A percentile compares a stretch with the other conserved stretches of the same genome.
phyloP scores from a whole-genome alignment of 2,113 vertebrate genomes.

The Xiphorhynchus elegans region DNA sequence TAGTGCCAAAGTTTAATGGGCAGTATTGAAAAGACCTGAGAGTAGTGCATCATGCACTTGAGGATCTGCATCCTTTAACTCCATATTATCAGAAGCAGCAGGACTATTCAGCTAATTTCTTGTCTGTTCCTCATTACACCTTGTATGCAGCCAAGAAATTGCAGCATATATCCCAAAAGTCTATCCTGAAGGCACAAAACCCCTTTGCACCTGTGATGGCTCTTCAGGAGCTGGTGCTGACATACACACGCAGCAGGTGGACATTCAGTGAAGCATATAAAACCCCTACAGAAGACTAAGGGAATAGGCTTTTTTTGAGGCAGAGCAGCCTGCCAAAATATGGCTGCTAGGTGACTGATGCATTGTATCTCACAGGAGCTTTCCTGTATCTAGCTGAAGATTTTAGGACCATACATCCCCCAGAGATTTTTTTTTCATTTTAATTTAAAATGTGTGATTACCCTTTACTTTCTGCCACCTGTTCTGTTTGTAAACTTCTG shows the following conservation, averaged over 20 bases:
- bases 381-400: neutral
- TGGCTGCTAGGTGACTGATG: neutral
- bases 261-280: neutral
- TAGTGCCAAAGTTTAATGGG: neutral
- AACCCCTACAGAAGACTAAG: neutral
- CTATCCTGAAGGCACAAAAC: neutral
- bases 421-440: neutral
- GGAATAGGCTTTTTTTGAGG: neutral
- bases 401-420: neutral
- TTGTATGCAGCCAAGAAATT: neutral
- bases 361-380: neutral
- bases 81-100: neutral
- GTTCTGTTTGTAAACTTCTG: conserved; percentile 17
- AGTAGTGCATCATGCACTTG: neutral
- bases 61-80: neutral
- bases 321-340: neutral
- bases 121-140: neutral
- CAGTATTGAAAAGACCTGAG: neutral
- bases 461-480: conserved; percentile 30
- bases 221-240: neutral
- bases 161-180: neutral
- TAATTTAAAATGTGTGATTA: conserved; percentile 37
- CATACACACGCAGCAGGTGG: neutral
- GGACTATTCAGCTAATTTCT: neutral
- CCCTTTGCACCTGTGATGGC: neutral